Conservation (phyloP, 92 coral and sea anemone genomes). For the Galaxea fascicularis region DNA sequence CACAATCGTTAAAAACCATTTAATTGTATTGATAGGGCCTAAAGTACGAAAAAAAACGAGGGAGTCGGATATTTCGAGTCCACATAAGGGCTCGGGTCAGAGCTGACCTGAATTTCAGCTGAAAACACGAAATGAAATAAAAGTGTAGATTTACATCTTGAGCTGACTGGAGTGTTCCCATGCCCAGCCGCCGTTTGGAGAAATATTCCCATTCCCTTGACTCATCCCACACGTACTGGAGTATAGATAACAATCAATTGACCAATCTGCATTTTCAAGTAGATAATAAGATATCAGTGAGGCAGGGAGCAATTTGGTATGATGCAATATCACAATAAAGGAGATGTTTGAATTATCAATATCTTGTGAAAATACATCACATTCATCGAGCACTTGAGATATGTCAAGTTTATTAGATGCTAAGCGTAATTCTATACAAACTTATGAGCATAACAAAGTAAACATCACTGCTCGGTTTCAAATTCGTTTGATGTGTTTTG, state of each 20-base stretch:
- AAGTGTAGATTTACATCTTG: not conserved
- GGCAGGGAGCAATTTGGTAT: not conserved
- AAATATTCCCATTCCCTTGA: too few relatives aligned
- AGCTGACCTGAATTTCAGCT: too few relatives aligned
- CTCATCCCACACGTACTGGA: too few relatives aligned
- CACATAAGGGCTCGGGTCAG: too few relatives aligned
- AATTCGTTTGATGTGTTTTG: not conserved
- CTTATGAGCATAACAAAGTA: conserved; percentile 4
- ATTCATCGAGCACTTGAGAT: not conserved
- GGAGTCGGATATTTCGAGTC: not conserved
- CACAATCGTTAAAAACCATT: not conserved
- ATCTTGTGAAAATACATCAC: not conserved
- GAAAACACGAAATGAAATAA: too few relatives aligned
- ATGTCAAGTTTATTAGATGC: conserved; percentile 6
- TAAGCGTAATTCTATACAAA: conserved; percentile 6
- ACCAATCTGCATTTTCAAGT: too few relatives aligned
- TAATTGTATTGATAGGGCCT: not conserved
- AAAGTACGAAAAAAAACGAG: not conserved
- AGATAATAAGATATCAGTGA: too few relatives aligned
- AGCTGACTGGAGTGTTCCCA: too few relatives aligned
- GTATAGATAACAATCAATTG: not conserved
- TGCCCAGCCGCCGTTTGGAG: too few relatives aligned
- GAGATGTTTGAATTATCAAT: not conserved
- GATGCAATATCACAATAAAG: not conserved
- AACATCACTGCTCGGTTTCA: not conserved